Base-by-base conservation (phyloP, 2,888 invertebrate genomes). In the Amblyteles armatorius region DNA sequence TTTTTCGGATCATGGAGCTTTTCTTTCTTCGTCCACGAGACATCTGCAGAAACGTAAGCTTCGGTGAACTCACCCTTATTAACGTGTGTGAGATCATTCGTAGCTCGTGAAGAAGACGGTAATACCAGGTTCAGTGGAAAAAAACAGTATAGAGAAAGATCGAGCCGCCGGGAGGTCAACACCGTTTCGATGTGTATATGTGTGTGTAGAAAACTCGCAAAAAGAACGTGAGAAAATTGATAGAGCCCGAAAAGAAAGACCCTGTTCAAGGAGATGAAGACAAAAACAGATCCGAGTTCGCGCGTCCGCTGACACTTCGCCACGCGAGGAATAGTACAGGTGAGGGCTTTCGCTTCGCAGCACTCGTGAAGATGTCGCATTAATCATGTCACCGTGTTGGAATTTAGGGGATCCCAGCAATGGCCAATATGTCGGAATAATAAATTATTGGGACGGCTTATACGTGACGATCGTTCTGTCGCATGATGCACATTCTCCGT, bases 1-100 rank as follows among this genome's bases (percentile, higher is more conserved):
- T 48, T 74, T 74, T 48, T 33, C 19, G 29, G 16, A 57, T 73
- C 40, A 13, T 44, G 26, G 57, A 40, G 73, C 40, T 73, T 73
- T 60, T 73, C 44, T 57, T 48, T 63, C 74, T 60, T 26, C 57
- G 19, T 57, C 65, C 71, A 48, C 26, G 22, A 6, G 50, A 72
- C 77, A 52, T 67, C 26, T 79, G n/a, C 73, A 57, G 72, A 16
- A 48, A 68, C 67, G 7, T 72, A 48, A 68, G 80, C 50, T 67
- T 65, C 22, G 50, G 19, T 40, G 63, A 57, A 72, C 9, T 36
- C 76, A 79, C 67, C 72, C 65, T 80, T 72, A 77, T 81, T 81
- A 84, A 78, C 29, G 77, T n/a, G 72, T 52, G 44, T 19, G 40
- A 22, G 63, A 71, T 79, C 63, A 71, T 63, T 77, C 76, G 33